Evolutionary conservation across 2,888 invertebrate species (phyloP), one percentile per base, ranked within the genome.

Genomic region (Nomada lathburiana): DNA sequence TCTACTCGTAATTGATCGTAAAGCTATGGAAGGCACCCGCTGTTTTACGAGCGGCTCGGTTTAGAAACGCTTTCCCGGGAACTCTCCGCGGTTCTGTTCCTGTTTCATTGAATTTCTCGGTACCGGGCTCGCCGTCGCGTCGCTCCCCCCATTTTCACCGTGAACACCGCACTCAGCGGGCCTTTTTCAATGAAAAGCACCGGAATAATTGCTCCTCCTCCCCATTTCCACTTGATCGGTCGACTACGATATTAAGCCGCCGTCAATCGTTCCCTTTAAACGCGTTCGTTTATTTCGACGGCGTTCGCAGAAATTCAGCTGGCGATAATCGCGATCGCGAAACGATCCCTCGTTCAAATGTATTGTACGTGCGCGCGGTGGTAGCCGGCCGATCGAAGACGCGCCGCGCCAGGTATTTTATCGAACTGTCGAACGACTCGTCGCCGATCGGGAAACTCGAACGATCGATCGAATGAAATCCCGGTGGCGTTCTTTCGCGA

Each of bases 1-100:
- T 70, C 63, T 29, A 71, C 23, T 53, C 64, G 74, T 83, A 79
- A 87, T 87, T 82, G 87, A 85, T 87, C 87, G 87, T 77, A 82
- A 87, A 80, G 70, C 69, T 68, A 65, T 71, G 83, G 82, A 64
- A 73, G 72, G 72, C 64, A 53, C 52, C 52, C 64, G 82, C 69
- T 78, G 69, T 82, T 87, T 87, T 80, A 82, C 85, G 85, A 87
- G 71, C 77, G 72, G 23, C 80, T 76, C 81, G 64, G 42, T 79
- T 81, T 85, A 67, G 77, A 85, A 76, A 69, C 76, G 77, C n/a
- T 87, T 87, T 82, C 82, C 79, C 70, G 73, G 42, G 76, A 78
- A 67, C 74, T 64, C 64, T 16, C 62, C 11, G 11, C 26, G 44
- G 47, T 50, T 68, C 63, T 59, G 76, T 59, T 62, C 62, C 44